phyloP scores from a whole-genome alignment of 37 sponge, comb jelly and placozoan species.

The Cliona cf. orientalis region DNA sequence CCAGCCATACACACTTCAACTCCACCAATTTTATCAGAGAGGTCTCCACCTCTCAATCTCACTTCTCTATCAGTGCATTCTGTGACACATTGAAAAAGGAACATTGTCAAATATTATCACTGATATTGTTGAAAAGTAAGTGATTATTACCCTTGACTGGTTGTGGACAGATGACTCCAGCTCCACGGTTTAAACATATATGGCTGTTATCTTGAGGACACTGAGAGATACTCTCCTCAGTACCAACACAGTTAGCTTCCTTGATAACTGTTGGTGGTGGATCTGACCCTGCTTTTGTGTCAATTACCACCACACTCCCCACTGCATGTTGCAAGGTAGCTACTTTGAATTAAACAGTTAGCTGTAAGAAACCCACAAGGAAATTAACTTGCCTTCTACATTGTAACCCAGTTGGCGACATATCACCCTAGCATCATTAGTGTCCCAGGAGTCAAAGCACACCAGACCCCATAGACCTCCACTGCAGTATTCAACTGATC shows the following conservation, averaged over 20 bases:
- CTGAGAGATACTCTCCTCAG: not conserved
- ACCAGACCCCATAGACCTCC: not conserved
- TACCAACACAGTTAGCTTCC: not conserved
- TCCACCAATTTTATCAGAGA: conserved; percentile 1
- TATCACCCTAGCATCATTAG: not conserved
- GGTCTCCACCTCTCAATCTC: not conserved
- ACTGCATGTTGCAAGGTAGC: not conserved
- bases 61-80: not conserved
- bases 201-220: not conserved
- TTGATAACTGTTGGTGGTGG: not conserved
- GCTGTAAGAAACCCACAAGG: not conserved
- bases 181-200: not conserved
- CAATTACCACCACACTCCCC: not conserved
- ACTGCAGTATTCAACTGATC: not conserved
- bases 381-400: not conserved
- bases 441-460: not conserved
- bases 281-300: not conserved
- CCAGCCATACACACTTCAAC: conserved; percentile 1
- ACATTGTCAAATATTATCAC: too few relatives aligned
- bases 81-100: not conserved
- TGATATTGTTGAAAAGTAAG: too few relatives aligned
- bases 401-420: not conserved
- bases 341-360: not conserved
- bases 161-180: not conserved
- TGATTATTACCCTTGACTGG: not conserved